Base-by-base conservation (phyloP, 2,888 invertebrate species). In the Alentia gelatinosa region DNA sequence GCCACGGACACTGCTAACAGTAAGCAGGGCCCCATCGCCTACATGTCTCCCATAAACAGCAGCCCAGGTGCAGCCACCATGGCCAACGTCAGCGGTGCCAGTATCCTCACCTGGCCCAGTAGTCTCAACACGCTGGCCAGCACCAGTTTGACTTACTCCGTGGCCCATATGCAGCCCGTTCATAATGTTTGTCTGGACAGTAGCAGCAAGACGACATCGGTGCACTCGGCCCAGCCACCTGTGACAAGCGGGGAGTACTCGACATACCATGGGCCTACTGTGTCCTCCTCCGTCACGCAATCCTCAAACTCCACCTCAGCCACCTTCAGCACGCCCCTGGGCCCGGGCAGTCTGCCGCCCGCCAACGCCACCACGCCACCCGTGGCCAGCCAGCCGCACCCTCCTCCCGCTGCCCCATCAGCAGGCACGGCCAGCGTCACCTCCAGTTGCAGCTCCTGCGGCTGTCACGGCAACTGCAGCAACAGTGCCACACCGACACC, bases 391-490 rank as follows among this genome's bases (percentile, higher is more conserved):
- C 23, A 83, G 37, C 39, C 7, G 19, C 4, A 1, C 3, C 12
- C 35, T 23, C 83, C 83, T 39, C 83, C 83, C 23, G 37, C 39
- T 39, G 12, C 83, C 83, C 9, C 39, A 83, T 47, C 47, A 47
- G 19, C 19, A 47, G 47, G 9, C 7, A 47, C 47, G 37, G 39
- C 37, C 39, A 89, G 63, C 63, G 12, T 30, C 47, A 26, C 42
- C n/a, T 19, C 63, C 89, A 89, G 63, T n/a, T 89, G 89, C 37
- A 89, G 74, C 42, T 89, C 89, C n/a, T 89, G 89, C 40, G 89
- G 89, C 23, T 89, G 89, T 75, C 26, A 75, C 33, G 74, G 89
- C 26, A 50, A 75, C 89, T 74, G 74, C 42, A 40, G 83, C 39
- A 47, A 1, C 30, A 86, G 30, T 3, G 33, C 9, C 3, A 79